A percentile compares a stretch with the other conserved stretches of the same genome.
phyloP scores from a whole-genome alignment of 2,888 invertebrate species.

The Nomada ferruginata region DNA sequence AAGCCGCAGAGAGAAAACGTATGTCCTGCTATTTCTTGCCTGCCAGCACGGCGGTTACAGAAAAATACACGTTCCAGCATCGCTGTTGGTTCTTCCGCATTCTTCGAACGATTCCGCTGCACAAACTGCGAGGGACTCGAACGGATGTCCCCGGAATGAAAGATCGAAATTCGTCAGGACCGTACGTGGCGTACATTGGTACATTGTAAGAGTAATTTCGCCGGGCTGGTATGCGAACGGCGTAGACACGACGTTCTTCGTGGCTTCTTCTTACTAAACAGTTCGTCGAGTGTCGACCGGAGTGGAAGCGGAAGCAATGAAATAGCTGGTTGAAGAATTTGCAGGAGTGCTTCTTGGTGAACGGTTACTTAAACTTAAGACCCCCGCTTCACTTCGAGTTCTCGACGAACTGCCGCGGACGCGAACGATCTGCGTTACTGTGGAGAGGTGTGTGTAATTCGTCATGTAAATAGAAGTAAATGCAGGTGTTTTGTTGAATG shows the following conservation, averaged over 20 bases:
- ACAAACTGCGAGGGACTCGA: conserved; percentile 49
- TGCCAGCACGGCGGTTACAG: neutral
- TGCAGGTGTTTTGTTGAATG: too few species aligned
- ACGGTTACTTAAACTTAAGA: neutral
- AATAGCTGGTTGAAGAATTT: conserved; percentile 14
- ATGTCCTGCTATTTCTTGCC: conserved; percentile 35
- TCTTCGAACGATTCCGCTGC: conserved; percentile 39
- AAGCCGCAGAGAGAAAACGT: neutral
- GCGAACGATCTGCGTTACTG: too few species aligned
- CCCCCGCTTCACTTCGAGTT: neutral
- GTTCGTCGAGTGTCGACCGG: conserved; percentile 23
- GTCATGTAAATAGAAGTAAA: too few species aligned
- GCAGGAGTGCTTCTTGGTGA: neutral
- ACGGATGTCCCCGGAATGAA: conserved; percentile 46
- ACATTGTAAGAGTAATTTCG: conserved; percentile 42
- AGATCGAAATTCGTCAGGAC: conserved; percentile 45
- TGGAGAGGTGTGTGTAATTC: too few species aligned
- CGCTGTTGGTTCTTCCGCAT: conserved; percentile 47
- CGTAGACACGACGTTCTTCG: conserved; percentile 13
- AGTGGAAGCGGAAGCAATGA: conserved; percentile 35
- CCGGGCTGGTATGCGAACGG: conserved; percentile 32
- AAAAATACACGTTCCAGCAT: conserved; percentile 27
- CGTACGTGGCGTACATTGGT: conserved; percentile 48
- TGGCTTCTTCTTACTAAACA: conserved; percentile 17
- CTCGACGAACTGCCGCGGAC: too few species aligned